Conservation (phyloP, 1,140 invertebrate genomes). For the Lordiphosa stackelbergi region DNA sequence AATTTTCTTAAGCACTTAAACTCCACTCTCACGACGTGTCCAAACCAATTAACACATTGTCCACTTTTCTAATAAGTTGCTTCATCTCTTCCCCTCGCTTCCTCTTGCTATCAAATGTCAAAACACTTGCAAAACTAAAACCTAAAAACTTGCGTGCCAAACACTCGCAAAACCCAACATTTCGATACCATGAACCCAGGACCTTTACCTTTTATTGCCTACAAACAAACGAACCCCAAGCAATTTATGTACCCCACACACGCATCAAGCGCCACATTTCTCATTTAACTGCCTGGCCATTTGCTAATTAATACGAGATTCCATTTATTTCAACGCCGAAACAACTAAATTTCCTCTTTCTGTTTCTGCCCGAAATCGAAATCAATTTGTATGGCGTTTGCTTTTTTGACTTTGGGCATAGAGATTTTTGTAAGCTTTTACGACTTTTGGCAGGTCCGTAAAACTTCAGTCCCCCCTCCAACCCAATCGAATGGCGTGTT, state of each 20-base stretch:
- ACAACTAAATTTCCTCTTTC: slow-evolving; percentile 60
- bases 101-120: slow-evolving; percentile 30
- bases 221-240: not conserved
- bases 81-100: no score
- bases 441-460: slow-evolving; percentile 67
- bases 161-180: slow-evolving; percentile 52
- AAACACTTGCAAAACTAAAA: slow-evolving; percentile 49
- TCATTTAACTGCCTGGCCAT: slow-evolving; percentile 72
- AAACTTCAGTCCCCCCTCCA: no score
- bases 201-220: slow-evolving; percentile 45
- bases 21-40: slow-evolving; percentile 41
- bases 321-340: slow-evolving; percentile 62
- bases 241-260: slow-evolving; percentile 58
- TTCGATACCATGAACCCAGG: not conserved
- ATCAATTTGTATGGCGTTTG: slow-evolving; percentile 62
- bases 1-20: no score
- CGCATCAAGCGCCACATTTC: slow-evolving; percentile 63
- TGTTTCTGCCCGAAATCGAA: slow-evolving; percentile 24
- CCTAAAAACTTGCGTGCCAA: slow-evolving; percentile 53
- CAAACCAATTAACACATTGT: slow-evolving; percentile 72
- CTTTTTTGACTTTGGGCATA: slow-evolving; percentile 49
- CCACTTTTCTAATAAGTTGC: slow-evolving; percentile 49
- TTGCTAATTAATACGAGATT: slow-evolving; percentile 73
- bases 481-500: slow-evolving; percentile 36
- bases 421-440: slow-evolving; percentile 68